A percentile compares a stretch with the other conserved stretches of the same genome.
Evolutionary conservation across 1,140 invertebrate species (phyloP).

Genomic region (Drosophila tristis): DNA sequence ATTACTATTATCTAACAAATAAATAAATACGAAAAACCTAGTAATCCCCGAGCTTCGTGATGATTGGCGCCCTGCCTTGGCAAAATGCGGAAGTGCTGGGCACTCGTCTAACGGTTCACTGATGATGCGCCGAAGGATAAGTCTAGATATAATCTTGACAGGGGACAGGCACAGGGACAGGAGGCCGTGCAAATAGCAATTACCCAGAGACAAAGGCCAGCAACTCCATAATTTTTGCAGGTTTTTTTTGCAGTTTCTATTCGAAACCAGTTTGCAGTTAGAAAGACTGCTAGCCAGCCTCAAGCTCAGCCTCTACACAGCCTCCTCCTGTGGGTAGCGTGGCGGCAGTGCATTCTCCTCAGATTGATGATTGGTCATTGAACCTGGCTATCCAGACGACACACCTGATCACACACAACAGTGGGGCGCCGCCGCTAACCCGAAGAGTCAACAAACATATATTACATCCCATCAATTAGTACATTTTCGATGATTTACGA

Average conservation of each 20-base stretch:
- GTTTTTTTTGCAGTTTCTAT: conserved; percentile 19
- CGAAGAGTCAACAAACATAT: conserved; percentile 42
- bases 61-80: conserved; percentile 22
- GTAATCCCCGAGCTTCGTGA: background rate
- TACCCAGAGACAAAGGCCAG: conserved; percentile 61
- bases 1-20: conserved; percentile 20
- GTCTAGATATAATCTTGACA: conserved; percentile 35
- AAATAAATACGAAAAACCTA: conserved; percentile 5
- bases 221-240: conserved; percentile 31
- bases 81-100: conserved; percentile 28
- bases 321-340: conserved; percentile 61
- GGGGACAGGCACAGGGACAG: background rate
- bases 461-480: conserved; percentile 56
- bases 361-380: conserved; percentile 56
- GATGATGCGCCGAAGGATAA: conserved; percentile 66
- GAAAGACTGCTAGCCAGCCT: background rate
- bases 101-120: conserved; percentile 22
- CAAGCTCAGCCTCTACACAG: conserved; percentile 3
- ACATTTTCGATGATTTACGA: conserved; percentile 58
- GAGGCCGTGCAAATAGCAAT: conserved; percentile 28
- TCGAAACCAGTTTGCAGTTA: conserved; percentile 62
- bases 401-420: conserved; percentile 19
- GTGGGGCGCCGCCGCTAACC: conserved; percentile 33
- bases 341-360: conserved; percentile 13
- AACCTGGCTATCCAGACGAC: conserved; percentile 39